phyloP scores from a whole-genome alignment of 2,888 invertebrate genomes.

The Urechis unicinctus region DNA sequence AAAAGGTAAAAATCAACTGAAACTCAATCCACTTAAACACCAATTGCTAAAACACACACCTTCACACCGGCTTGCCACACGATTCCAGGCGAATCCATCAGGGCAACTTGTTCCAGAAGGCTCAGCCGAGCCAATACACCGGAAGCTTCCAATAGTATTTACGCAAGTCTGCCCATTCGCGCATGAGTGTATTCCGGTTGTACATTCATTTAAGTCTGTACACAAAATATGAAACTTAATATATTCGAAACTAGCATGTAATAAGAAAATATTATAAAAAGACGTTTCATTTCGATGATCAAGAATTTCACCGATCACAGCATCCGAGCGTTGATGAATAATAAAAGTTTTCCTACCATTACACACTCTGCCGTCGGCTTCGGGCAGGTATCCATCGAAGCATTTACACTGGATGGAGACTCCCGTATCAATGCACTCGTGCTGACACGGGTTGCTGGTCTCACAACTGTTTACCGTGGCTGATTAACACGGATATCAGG shows the following conservation, averaged over 20 bases:
- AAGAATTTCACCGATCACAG: too few relatives aligned
- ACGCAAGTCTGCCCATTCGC: conserved; percentile 68
- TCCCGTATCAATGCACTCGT: conserved; percentile 67
- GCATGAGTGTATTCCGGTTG: conserved; percentile 50
- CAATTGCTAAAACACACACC: too few relatives aligned
- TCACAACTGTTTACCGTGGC: conserved; percentile 3
- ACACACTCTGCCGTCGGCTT: conserved; percentile 64
- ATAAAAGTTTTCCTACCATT: conserved; percentile 49
- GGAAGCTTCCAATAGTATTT: conserved; percentile 79
- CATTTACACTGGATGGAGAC: conserved; percentile 67
- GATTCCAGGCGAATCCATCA: conserved; percentile 48
- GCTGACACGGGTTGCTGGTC: conserved; percentile 66
- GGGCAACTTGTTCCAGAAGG: conserved; percentile 33
- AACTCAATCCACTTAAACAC: too few relatives aligned
- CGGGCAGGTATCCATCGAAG: conserved; percentile 64
- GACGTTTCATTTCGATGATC: neutral
- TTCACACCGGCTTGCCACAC: conserved; percentile 32
- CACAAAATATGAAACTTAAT: neutral
- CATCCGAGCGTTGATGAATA: too few relatives aligned
- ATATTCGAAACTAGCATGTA: too few relatives aligned
- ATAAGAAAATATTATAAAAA: neutral
- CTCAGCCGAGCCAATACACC: conserved; percentile 60
- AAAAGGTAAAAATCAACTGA: too few relatives aligned
- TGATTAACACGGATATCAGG: too few relatives aligned
- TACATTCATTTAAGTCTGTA: conserved; percentile 69